Conservation (phyloP, 2,888 invertebrate genomes). For the Alloplasta piceator region DNA sequence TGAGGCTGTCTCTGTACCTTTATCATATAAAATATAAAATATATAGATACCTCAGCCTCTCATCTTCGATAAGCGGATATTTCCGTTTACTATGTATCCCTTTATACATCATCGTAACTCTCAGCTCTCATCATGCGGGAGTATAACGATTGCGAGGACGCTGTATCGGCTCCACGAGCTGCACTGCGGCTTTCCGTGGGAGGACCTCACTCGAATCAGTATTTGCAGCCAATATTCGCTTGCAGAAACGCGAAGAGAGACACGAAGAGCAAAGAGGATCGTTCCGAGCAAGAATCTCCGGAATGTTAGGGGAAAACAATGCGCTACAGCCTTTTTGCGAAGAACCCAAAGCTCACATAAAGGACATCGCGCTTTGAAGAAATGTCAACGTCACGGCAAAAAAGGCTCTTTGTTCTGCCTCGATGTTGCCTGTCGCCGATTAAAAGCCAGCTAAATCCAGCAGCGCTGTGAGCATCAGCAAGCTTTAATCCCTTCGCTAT, state of each 20-base stretch:
- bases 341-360: not conserved
- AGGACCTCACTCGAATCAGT: slow-evolving; percentile 8
- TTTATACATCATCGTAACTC: slow-evolving; percentile 41
- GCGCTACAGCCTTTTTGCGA: not conserved
- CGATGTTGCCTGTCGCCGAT: not conserved
- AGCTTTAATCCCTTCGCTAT: not conserved
- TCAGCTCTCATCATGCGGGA: slow-evolving; percentile 33
- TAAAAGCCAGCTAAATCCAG: not conserved
- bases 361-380: not conserved
- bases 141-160: slow-evolving; percentile 34
- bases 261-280: not conserved
- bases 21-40: slow-evolving; percentile 7
- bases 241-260: not conserved
- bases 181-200: not conserved
- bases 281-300: slow-evolving; percentile 20
- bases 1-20: not conserved
- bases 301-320: slow-evolving; percentile 24
- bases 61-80: no score
- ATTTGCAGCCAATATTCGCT: not conserved
- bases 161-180: no score
- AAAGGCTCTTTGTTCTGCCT: slow-evolving; percentile 5
- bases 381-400: slow-evolving; percentile 2
- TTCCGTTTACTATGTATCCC: not conserved
- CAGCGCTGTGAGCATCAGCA: not conserved
- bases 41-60: slow-evolving; percentile 7